Percentiles rank a stretch among this genome's conserved stretches.
Evolutionary conservation across 2,113 vertebrate genomes (phyloP).

Genomic region (Echinops telfairi): DNA sequence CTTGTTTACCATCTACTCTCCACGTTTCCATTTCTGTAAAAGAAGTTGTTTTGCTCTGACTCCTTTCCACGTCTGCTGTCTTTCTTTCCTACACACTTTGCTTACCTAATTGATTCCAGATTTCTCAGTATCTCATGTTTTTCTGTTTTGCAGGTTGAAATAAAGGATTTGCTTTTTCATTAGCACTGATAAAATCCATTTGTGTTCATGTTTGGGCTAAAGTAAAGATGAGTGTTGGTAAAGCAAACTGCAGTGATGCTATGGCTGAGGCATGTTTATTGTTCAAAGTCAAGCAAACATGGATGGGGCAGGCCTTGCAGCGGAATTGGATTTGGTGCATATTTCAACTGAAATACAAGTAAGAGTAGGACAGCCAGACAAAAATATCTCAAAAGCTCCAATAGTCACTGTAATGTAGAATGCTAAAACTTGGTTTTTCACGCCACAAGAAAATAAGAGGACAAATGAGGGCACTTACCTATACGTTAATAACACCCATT

Average conservation of each 20-base stretch:
- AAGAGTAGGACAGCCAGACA: neutral
- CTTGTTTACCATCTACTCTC: slow-evolving; percentile 42
- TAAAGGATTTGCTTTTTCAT: slow-evolving; percentile 37
- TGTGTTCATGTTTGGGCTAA: neutral
- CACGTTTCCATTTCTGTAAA: slow-evolving; percentile 58
- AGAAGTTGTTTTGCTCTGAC: slow-evolving; percentile 12
- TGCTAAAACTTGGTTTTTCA: neutral
- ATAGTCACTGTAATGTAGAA: neutral
- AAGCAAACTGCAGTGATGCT: slow-evolving; percentile 25
- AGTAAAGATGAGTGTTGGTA: slow-evolving; percentile 2
- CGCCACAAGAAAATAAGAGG: slow-evolving; percentile 20
- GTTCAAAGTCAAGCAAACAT: slow-evolving; percentile 30
- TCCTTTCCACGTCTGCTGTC: slow-evolving; percentile 50
- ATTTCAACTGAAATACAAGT: slow-evolving; percentile 47
- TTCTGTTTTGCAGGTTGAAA: slow-evolving; percentile 53
- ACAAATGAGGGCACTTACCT: neutral
- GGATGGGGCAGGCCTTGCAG: neutral
- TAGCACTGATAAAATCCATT: slow-evolving; percentile 35
- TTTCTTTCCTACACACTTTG: slow-evolving; percentile 40
- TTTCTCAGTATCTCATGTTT: slow-evolving; percentile 35
- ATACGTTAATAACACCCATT: neutral
- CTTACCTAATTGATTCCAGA: slow-evolving; percentile 68
- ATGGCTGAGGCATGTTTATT: neutral
- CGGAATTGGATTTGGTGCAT: neutral
- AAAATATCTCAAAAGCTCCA: neutral